These are phyloP conservation scores for Ceyx melanurus DNA, from an alignment of 2,113 vertebrate genomes.

Conservation along the genomic window DNA sequence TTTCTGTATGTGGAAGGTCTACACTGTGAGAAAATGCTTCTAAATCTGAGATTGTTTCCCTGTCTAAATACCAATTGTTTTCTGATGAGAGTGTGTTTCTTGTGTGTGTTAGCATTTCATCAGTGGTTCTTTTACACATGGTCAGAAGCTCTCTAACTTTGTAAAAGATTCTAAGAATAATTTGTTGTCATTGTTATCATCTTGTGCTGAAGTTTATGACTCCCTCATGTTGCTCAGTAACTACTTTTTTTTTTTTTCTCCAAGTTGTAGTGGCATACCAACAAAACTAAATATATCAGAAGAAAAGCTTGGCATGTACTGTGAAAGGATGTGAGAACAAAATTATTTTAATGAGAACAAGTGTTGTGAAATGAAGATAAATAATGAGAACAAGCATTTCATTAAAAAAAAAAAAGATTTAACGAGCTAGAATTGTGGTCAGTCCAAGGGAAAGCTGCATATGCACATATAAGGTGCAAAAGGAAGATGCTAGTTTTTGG, in stretches of 20 bases:
- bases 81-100: not conserved
- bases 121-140: not conserved
- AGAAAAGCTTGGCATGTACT: not conserved
- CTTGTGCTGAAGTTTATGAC: not conserved
- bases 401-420: not conserved
- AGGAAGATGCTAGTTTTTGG: not conserved
- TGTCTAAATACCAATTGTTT: not conserved
- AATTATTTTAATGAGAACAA: conserved; percentile 57
- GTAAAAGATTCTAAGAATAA: not conserved
- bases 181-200: not conserved
- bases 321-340: conserved; percentile 44
- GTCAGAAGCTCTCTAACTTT: not conserved
- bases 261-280: conserved; percentile 17
- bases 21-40: not conserved
- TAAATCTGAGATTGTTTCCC: not conserved
- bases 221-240: not conserved
- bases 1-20: too few relatives aligned
- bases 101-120: not conserved
- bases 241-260: not conserved
- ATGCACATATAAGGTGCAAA: not conserved
- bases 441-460: not conserved
- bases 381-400: conserved; percentile 51
- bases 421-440: not conserved
- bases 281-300: not conserved
- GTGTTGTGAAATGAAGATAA: conserved; percentile 48